These are phyloP conservation scores for Oscheius sp. DNA, from an alignment of 2,888 invertebrate species.

Conservation along the genomic window DNA sequence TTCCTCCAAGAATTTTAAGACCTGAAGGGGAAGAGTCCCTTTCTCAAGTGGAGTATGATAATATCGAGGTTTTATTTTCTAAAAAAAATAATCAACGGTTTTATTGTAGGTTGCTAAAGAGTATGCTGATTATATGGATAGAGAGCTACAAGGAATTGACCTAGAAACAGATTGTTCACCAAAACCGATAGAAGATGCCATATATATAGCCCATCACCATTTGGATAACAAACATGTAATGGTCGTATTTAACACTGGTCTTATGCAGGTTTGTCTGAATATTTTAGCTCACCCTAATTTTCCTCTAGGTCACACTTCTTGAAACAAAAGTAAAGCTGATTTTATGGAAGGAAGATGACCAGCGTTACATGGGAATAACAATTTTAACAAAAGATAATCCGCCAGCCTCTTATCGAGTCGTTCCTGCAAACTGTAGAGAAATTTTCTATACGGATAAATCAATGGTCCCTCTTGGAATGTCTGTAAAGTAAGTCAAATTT, in stretches of 20 bases:
- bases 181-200: neutral
- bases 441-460: neutral
- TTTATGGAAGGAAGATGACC: slow-evolving; percentile 8
- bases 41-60: neutral
- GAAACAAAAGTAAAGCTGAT: neutral
- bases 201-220: slow-evolving; percentile 23
- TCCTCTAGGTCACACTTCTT: neutral
- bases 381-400: neutral
- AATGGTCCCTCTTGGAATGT: neutral
- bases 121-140: slow-evolving; percentile 26
- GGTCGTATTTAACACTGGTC: slow-evolving; percentile 20
- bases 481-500: neutral
- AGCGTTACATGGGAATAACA: neutral
- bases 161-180: neutral
- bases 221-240: slow-evolving; percentile 5
- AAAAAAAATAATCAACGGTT: neutral
- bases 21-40: neutral
- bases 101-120: slow-evolving; percentile 15
- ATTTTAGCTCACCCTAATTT: no score
- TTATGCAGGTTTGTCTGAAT: slow-evolving; percentile 25
- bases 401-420: slow-evolving; percentile 5
- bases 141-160: slow-evolving; percentile 6
- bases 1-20: neutral
- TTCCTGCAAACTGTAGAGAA: neutral
- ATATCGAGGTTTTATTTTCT: neutral